A percentile compares a stretch with the other conserved stretches of the same genome.
phyloP scores from a whole-genome alignment of 2,888 invertebrate species.

The Tenthredo livida region DNA sequence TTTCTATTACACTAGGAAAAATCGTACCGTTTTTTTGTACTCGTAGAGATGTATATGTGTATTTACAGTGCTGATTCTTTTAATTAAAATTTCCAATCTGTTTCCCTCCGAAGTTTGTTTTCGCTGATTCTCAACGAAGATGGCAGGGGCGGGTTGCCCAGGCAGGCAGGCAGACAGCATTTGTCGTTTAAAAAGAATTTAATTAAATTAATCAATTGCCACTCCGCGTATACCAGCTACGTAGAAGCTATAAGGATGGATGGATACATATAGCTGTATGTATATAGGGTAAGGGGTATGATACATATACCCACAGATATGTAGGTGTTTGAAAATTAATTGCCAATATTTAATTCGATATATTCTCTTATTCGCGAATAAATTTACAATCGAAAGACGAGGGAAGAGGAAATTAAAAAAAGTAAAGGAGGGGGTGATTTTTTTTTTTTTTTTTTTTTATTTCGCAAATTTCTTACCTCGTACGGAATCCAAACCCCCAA shows the following conservation, averaged over 20 bases:
- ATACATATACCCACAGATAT: too few relatives aligned
- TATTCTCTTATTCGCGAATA: background rate
- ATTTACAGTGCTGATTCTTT: background rate
- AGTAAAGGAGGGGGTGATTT: too few relatives aligned
- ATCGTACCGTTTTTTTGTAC: background rate
- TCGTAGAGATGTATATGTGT: background rate
- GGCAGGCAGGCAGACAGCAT: background rate
- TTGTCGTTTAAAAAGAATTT: constrained; percentile 15
- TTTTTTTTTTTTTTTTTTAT: background rate
- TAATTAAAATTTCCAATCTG: constrained; percentile 21
- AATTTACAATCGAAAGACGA: background rate
- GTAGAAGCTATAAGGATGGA: too few relatives aligned
- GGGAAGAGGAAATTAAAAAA: background rate
- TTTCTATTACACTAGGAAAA: background rate
- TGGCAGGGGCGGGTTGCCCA: background rate
- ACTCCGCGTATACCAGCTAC: background rate
- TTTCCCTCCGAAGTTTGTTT: background rate
- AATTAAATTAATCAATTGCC: constrained; percentile 16
- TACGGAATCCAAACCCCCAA: background rate
- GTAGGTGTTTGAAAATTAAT: too few relatives aligned
- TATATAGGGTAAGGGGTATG: too few relatives aligned
- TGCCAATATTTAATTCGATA: background rate
- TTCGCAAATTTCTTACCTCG: background rate
- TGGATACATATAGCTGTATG: too few relatives aligned
- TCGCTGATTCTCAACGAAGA: constrained; percentile 2